phyloP scores from a whole-genome alignment of 2,797 vertebrate genomes.

The Hydrolagus colliei region DNA sequence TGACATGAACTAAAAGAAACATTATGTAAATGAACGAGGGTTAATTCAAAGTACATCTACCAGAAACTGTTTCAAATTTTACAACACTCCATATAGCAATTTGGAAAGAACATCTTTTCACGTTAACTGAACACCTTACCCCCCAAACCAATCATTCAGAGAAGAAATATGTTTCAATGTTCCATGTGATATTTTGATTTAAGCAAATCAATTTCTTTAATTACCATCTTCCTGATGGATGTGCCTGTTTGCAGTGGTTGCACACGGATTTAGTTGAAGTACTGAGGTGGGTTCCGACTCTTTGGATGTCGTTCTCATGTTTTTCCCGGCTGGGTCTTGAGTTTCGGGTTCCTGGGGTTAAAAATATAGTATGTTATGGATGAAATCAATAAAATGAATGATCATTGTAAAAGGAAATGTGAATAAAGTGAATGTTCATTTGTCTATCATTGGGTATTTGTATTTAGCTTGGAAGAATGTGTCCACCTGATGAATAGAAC shows the following conservation, averaged over 20 bases:
- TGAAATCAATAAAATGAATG: neutral
- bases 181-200: too few relatives aligned
- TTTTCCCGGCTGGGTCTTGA: slow-evolving; percentile 52
- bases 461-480: neutral
- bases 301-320: slow-evolving; percentile 46
- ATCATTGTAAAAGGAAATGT: too few relatives aligned
- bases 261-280: slow-evolving; percentile 65
- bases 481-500: neutral
- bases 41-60: neutral
- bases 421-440: too few relatives aligned
- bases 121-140: neutral
- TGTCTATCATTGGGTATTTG: too few relatives aligned
- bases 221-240: slow-evolving; percentile 50
- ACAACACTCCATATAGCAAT: neutral
- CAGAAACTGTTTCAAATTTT: neutral
- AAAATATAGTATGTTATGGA: neutral
- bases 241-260: slow-evolving; percentile 50
- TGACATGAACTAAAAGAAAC: too few relatives aligned
- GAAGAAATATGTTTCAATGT: neutral
- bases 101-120: neutral
- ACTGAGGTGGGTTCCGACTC: slow-evolving; percentile 63
- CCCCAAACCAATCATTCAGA: neutral
- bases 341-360: slow-evolving; percentile 51
- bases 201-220: neutral
- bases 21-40: too few relatives aligned